Evolutionary conservation across 64 coral and sea anemone species (phyloP).

Genomic region (Montipora foliosa): DNA sequence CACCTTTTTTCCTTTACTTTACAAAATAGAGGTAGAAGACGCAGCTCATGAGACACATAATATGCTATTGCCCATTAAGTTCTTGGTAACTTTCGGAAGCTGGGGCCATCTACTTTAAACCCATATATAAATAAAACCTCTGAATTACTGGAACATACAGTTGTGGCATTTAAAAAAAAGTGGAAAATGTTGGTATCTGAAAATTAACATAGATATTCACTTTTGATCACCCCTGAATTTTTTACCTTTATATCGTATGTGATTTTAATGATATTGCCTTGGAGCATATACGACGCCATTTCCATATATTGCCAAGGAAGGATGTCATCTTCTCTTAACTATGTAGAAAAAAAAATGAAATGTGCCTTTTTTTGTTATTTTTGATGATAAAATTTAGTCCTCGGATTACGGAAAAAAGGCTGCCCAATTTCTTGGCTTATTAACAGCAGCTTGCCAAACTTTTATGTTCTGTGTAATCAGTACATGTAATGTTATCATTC

Average conservation of each 20-base stretch:
- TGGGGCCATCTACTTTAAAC: conserved; percentile 27
- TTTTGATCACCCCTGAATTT: conserved; percentile 18
- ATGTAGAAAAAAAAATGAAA: too few species aligned
- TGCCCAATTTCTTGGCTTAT: too few species aligned
- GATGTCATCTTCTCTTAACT: conserved; percentile 14
- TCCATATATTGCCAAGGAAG: conserved; percentile 22
- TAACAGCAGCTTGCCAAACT: too few species aligned
- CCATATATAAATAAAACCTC: conserved; percentile 19
- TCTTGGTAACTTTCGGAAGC: background rate
- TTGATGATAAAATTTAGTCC: too few species aligned
- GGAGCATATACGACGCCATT: conserved; percentile 12
- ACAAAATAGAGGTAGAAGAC: conserved; percentile 28
- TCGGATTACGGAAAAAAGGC: too few species aligned
- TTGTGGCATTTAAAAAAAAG: conserved; percentile 19
- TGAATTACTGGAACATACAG: conserved; percentile 14
- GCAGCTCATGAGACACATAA: conserved; percentile 20
- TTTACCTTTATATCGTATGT: background rate
- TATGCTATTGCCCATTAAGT: conserved; percentile 10
- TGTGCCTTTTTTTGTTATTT: too few species aligned
- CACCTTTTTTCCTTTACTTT: background rate
- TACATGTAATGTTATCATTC: too few species aligned
- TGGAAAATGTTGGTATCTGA: conserved; percentile 1
- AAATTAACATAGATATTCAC: conserved; percentile 29
- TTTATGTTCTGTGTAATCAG: too few species aligned
- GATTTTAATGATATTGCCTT: conserved; percentile 27